Base-by-base conservation (phyloP, 2,113 vertebrate species). In the Canis aureus region DNA sequence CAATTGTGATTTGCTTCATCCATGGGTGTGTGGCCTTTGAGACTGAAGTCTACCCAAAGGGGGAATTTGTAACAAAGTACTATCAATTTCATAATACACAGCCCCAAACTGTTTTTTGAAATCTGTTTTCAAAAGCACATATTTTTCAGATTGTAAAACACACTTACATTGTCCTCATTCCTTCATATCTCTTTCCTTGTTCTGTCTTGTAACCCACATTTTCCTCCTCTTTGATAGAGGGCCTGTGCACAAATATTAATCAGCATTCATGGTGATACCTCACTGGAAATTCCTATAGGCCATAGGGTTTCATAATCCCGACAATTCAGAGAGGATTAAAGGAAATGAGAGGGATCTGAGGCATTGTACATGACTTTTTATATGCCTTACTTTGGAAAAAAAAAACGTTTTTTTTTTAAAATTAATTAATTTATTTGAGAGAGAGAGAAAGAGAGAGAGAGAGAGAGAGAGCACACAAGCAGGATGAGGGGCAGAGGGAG, bases 251-350 rank as follows among this genome's bases (percentile, higher is more conserved):
- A 62, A 29, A 35, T 4, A 16, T 25, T 66, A 38, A 85, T 51
- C 25, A 35, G 6, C 19, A 38, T 76, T 59, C 20, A n/a, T 1
- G 3, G 55, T 0, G 3, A 73, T 32, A 59, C 62, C 9, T 83
- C 43, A 8, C 19, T 25, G 27, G 73, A 85, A 90, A 81, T 8
- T 53, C 22, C 66, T 76, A 43, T 20, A 76, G 78, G 4, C 25
- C 17, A 69, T 8, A 53, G 12, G 15, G 3, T 76, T 93, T 85
- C 49, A 53, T n/a, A 79, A 92, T 66, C 13, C 51, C 25, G 73
- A 69, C 82, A 90, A 73, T 94, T 73, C 74, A 85, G 19, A 92
- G 29, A 93, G 64, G 7, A 67, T 59, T 32, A 32, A 92, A 83
- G 66, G 49, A 79, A 89, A 53, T 69, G 32, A 29, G 35, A 12